Conservation (phyloP, 2,113 vertebrate species). For the Scomber colias region DNA sequence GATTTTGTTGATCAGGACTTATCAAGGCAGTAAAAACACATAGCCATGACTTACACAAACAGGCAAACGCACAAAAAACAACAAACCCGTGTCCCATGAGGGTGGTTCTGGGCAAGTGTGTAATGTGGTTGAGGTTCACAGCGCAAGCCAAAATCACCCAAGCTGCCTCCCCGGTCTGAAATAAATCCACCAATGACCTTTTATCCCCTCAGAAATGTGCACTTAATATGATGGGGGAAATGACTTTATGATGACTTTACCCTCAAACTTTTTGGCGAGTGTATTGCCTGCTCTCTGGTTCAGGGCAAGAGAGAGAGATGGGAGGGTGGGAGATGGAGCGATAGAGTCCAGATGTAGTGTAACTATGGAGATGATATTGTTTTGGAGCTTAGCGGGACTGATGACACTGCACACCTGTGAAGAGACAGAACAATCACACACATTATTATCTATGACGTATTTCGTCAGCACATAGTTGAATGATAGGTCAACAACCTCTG, state of each 20-base stretch:
- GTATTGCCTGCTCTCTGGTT: background rate
- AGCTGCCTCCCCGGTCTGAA: conserved; percentile 45
- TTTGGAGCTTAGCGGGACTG: conserved; percentile 8
- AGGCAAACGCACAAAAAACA: conserved; percentile 9
- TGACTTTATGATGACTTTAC: conserved; percentile 56
- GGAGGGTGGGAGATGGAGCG: background rate
- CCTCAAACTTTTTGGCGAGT: conserved; percentile 42
- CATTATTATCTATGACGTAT: conserved; percentile 30
- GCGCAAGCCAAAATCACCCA: conserved; percentile 45
- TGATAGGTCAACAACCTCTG: conserved; percentile 50
- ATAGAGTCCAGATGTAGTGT: conserved; percentile 32
- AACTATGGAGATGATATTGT: conserved; percentile 16
- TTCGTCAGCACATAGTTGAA: conserved; percentile 29
- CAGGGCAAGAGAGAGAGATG: background rate
- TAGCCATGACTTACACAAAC: conserved; percentile 35
- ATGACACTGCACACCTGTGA: conserved; percentile 37
- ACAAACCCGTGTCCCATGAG: conserved; percentile 8
- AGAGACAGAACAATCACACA: conserved; percentile 26
- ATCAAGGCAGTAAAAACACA: conserved; percentile 39
- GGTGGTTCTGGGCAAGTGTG: conserved; percentile 29
- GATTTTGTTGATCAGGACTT: conserved; percentile 36
- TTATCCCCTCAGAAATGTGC: conserved; percentile 54
- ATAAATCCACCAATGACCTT: conserved; percentile 53
- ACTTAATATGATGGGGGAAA: conserved; percentile 55
- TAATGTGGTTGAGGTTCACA: conserved; percentile 21